Base-by-base conservation (phyloP, 2,113 vertebrate species). In the Megaptera novaeangliae region DNA sequence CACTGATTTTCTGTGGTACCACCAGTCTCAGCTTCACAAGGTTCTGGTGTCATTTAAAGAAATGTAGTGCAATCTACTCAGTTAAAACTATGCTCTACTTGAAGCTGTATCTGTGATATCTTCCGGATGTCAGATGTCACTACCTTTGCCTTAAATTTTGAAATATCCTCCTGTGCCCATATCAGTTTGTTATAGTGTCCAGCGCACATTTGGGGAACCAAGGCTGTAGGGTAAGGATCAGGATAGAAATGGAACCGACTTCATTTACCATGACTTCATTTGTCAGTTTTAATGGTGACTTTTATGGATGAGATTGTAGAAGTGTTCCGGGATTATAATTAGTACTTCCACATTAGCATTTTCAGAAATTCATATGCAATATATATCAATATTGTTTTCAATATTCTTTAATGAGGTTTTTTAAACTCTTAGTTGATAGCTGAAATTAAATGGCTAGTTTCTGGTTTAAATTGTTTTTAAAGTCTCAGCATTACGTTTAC, bases 391-490 rank as follows among this genome's bases (percentile, higher is more conserved):
- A 55, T 66, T 87, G 9, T 75, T 97, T 91, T 88, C 21, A 92
- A 7, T 75, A 12, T 44, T 91, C 18, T 92, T 5, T 49, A 75
- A 15, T 84, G 21, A 88, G 52, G 75, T 94, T 91, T 61, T 34
- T 2, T 8, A 52, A 95, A 92, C 25, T 77, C 29, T 6, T 52
- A 10, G 12, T 87, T 93, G 87, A 23, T 69, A 27, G 52, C 21
- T 92, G 44, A 83, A 95, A 71, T 88, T 88, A 91, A 95, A 72
- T 90, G 34, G 8, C 39, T 25, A 36, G 27, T 5, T 69, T 91
- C 29, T 88, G 61, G 18, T 94, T 89, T 95, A 93, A 96, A 72
- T 91, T 97, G 27, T 55, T 71, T 71, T 93, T 91, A 83, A 66
- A 89, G 27, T 91, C 44, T 95, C 36, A 64, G 7, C 34, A 29